phyloP scores from a whole-genome alignment of 2,888 invertebrate genomes.

The Drosophila neonasuta region DNA sequence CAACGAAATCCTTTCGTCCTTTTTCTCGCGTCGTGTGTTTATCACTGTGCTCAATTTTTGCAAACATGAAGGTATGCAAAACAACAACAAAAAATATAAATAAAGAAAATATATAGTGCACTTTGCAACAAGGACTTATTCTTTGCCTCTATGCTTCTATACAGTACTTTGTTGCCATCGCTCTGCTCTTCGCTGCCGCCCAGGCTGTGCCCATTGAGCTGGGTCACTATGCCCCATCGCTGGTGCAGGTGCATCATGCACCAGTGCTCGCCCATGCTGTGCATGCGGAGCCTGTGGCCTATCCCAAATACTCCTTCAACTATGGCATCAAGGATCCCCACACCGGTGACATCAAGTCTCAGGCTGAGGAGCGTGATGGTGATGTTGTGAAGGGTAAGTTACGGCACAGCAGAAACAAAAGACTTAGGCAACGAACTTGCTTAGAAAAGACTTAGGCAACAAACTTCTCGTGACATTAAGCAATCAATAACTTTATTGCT shows the following conservation, averaged over 20 bases:
- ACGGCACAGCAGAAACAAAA: slow-evolving; percentile 8
- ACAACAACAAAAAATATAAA: background rate
- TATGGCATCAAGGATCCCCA: slow-evolving; percentile 88
- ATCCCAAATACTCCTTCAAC: slow-evolving; percentile 88
- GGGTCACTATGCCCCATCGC: slow-evolving; percentile 79
- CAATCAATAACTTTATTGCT: background rate
- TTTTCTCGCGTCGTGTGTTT: slow-evolving; percentile 59
- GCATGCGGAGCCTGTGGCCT: slow-evolving; percentile 83
- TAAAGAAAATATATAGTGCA: background rate
- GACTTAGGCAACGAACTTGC: slow-evolving; percentile 50
- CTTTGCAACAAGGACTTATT: slow-evolving; percentile 44
- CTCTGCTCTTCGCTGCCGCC: slow-evolving; percentile 79
- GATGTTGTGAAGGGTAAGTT: slow-evolving; percentile 85
- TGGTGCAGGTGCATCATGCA: slow-evolving; percentile 74
- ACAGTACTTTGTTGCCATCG: slow-evolving; percentile 81
- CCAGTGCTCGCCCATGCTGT: slow-evolving; percentile 79
- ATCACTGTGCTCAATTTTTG: slow-evolving; percentile 51
- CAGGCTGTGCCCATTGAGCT: slow-evolving; percentile 81
- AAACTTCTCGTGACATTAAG: slow-evolving; percentile 11
- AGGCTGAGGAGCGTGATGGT: slow-evolving; percentile 87
- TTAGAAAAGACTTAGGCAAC: slow-evolving; percentile 38
- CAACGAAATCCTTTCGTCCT: slow-evolving; percentile 59
- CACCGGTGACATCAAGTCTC: slow-evolving; percentile 88
- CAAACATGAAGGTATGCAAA: slow-evolving; percentile 68
- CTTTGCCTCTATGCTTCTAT: slow-evolving; percentile 36